A percentile compares a stretch with the other conserved stretches of the same genome.
Conservation (phyloP, 2,888 invertebrate genomes). For the Papilio protenor region DNA sequence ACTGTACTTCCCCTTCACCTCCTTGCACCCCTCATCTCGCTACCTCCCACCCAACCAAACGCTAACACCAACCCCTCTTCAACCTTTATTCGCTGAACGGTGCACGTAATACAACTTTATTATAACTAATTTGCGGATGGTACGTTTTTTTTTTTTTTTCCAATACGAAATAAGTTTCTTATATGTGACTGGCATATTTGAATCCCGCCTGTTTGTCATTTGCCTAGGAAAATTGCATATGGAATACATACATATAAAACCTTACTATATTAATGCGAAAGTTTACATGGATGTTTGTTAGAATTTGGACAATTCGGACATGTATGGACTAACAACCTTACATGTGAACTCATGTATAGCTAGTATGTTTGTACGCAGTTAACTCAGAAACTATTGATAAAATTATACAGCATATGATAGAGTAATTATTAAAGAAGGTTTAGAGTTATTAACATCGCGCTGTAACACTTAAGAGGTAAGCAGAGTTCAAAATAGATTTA, state of each 20-base stretch:
- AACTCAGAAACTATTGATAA: background rate
- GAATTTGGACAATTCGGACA: background rate
- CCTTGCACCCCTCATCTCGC: background rate
- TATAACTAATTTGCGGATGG: constrained; percentile 21
- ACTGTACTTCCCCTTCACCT: constrained; percentile 54
- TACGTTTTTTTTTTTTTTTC: constrained; percentile 14
- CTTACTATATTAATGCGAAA: too few relatives aligned
- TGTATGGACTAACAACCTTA: background rate
- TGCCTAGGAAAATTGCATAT: background rate
- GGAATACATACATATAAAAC: background rate
- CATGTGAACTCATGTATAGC: background rate
- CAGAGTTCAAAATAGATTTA: too few relatives aligned
- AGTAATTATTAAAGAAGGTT: background rate
- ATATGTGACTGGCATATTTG: background rate
- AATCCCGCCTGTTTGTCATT: background rate
- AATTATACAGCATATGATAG: background rate
- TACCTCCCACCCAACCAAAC: too few relatives aligned
- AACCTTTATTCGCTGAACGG: background rate
- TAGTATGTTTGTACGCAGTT: background rate
- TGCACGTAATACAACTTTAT: constrained; percentile 27
- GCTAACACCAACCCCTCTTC: too few relatives aligned
- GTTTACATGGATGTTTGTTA: too few relatives aligned
- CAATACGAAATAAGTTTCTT: background rate
- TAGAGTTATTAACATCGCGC: background rate
- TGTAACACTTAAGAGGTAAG: background rate